Base-by-base conservation (phyloP, 2,797 vertebrate genomes). In the Myoxocephalus aenaeus region DNA sequence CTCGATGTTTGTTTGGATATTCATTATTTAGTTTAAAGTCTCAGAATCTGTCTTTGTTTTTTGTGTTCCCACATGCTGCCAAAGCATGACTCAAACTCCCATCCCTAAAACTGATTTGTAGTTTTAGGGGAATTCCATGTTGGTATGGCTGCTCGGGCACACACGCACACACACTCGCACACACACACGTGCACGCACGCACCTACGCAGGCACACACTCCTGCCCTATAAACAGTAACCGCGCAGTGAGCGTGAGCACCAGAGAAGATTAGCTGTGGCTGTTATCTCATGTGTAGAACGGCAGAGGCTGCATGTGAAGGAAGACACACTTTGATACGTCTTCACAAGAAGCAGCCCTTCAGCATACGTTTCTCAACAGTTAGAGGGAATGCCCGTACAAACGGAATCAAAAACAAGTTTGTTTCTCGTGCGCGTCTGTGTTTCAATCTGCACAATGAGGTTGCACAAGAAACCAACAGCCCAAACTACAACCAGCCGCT, bases 71-170 rank as follows among this genome's bases (percentile, higher is more conserved):
- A 74, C 36, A 46, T 29, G 38, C 75, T 74, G 69, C 66, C 20
- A 42, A 65, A 69, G 61, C 62, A 53, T 65, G 74, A 73, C 51
- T 65, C 44, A 53, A 25, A 63, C 69, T 77, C 62, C 74, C 36
- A 36, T 73, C 70, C 78, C 44, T 25, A 38, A 64, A 74, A 62
- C 18, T 36, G 77, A 70, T 70, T 57, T 74, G 66, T 71, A 81
- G 64, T 87, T 87, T 86, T 44, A 73, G 86, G 90, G 92, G 83
- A 90, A 90, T 91, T 92, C 91, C 87, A 46, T 44, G 74, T 77
- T 50, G 22, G 50, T 70, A 27, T 50, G 50, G 27, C 27, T 58
- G 40, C 50, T 46, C 22, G 36, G 53, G 9, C 32, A 32, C 32
- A 29, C 29, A 29, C 29, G 4, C 76, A 29, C 65, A 40, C 69